Conservation (phyloP, 2,113 vertebrate genomes). For the Scortum barcoo region DNA sequence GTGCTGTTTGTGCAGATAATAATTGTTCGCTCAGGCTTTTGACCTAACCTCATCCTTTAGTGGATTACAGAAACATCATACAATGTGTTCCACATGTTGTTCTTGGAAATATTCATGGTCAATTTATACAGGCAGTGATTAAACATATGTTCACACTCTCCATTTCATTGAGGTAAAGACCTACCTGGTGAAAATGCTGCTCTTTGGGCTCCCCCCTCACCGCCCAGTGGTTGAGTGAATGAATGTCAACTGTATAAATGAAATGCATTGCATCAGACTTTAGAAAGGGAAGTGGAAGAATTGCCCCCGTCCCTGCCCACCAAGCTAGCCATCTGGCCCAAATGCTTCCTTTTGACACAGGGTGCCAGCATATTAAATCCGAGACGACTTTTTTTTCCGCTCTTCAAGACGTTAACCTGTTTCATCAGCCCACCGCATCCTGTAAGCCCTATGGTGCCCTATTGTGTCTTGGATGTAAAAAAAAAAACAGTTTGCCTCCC, state of each 20-base stretch:
- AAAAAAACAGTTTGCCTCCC: neutral
- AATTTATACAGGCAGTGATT: slow-evolving; percentile 19
- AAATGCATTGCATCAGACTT: slow-evolving; percentile 48
- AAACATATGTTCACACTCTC: slow-evolving; percentile 13
- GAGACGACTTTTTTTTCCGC: slow-evolving; percentile 1
- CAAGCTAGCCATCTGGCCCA: slow-evolving; percentile 64
- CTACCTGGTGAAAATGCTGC: slow-evolving; percentile 20
- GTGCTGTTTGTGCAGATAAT: neutral
- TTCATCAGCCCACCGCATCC: slow-evolving; percentile 42
- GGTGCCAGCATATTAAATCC: slow-evolving; percentile 35
- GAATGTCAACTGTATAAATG: slow-evolving; percentile 45
- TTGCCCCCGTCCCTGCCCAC: slow-evolving; percentile 36
- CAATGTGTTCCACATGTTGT: too few relatives aligned
- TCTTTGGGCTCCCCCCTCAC: slow-evolving; percentile 1
- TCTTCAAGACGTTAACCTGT: slow-evolving; percentile 35
- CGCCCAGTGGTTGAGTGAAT: slow-evolving; percentile 21
- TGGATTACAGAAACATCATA: neutral
- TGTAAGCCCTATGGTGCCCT: neutral
- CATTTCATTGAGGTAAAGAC: slow-evolving; percentile 11
- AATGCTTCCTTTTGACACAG: slow-evolving; percentile 32
- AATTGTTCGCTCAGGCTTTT: neutral
- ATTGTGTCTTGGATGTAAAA: neutral
- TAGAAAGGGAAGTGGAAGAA: slow-evolving; percentile 35
- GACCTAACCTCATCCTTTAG: neutral
- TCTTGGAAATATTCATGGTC: neutral